These are phyloP conservation scores for Drosophila silvestris DNA, from an alignment of 2,888 invertebrate genomes.

Conservation along the genomic window DNA sequence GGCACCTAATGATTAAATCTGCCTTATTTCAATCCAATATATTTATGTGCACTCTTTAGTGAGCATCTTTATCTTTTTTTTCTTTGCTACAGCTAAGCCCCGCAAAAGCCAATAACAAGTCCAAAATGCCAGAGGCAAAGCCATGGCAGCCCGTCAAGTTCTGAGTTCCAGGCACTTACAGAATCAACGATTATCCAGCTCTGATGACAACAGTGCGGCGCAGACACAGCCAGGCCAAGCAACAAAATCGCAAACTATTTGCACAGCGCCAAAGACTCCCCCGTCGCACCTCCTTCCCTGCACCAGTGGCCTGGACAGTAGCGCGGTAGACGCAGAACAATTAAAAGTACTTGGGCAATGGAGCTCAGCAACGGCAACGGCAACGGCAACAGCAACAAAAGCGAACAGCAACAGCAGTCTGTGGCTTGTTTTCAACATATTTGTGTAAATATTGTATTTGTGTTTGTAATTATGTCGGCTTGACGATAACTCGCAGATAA, in stretches of 20 bases:
- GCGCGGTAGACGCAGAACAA: constrained; percentile 46
- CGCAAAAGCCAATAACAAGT: constrained; percentile 17
- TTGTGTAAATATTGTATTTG: constrained; percentile 78
- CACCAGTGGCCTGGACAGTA: constrained; percentile 23
- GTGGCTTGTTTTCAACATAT: constrained; percentile 69
- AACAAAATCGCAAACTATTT: constrained; percentile 55
- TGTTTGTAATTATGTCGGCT: constrained; percentile 76
- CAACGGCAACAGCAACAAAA: constrained; percentile 25
- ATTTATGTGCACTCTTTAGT: constrained; percentile 4
- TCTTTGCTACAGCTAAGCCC: constrained; percentile 2
- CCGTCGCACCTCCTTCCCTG: background rate
- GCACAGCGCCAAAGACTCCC: constrained; percentile 46
- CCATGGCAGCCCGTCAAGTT: constrained; percentile 41
- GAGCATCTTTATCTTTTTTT: constrained; percentile 14
- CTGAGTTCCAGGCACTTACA: constrained; percentile 63
- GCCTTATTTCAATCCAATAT: background rate
- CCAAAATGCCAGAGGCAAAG: constrained; percentile 15
- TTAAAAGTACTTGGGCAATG: constrained; percentile 45
- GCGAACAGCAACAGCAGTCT: constrained; percentile 36
- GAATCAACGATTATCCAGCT: constrained; percentile 73
- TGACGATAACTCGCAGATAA: constrained; percentile 76
- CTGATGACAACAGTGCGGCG: constrained; percentile 21
- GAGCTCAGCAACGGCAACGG: constrained; percentile 21
- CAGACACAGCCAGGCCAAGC: constrained; percentile 10
- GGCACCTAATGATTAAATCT: constrained; percentile 9